Conservation (phyloP, 2,113 vertebrate species). For the Poeciliopsis turrubarensis region DNA sequence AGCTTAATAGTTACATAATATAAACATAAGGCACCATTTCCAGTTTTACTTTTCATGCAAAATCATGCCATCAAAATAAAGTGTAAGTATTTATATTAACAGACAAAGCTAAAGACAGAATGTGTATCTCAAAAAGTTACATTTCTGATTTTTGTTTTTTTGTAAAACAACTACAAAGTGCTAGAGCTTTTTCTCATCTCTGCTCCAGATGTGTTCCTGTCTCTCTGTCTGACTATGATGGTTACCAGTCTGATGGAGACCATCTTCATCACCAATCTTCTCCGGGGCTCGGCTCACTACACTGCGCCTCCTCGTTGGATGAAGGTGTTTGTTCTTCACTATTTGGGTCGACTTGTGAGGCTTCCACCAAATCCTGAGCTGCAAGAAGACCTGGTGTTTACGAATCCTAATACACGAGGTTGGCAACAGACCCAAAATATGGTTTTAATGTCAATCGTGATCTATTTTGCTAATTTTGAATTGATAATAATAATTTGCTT, state of each 20-base stretch:
- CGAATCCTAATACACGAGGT: conserved; percentile 32
- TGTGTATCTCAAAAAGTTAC: too few species aligned
- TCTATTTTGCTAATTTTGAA: neutral
- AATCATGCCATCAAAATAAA: too few species aligned
- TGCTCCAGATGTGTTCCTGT: conserved; percentile 74
- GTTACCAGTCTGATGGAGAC: conserved; percentile 74
- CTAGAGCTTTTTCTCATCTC: neutral
- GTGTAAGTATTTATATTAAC: too few species aligned
- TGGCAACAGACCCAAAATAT: neutral
- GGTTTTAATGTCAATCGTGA: neutral
- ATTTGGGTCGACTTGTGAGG: conserved; percentile 48
- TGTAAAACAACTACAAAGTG: neutral
- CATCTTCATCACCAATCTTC: conserved; percentile 67
- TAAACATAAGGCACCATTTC: too few species aligned
- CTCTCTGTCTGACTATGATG: conserved; percentile 74
- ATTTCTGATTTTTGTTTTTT: neutral
- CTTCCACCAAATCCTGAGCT: conserved; percentile 36
- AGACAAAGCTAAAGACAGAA: too few species aligned
- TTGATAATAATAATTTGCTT: neutral
- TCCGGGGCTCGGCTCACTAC: conserved; percentile 36
- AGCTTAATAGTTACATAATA: too few species aligned
- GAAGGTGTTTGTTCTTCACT: conserved; percentile 46
- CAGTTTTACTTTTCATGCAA: too few species aligned
- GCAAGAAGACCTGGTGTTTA: conserved; percentile 13
- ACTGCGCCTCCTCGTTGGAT: conserved; percentile 64